Base-by-base conservation (phyloP, 1,140 invertebrate genomes). In the Drosophila bipectinata region DNA sequence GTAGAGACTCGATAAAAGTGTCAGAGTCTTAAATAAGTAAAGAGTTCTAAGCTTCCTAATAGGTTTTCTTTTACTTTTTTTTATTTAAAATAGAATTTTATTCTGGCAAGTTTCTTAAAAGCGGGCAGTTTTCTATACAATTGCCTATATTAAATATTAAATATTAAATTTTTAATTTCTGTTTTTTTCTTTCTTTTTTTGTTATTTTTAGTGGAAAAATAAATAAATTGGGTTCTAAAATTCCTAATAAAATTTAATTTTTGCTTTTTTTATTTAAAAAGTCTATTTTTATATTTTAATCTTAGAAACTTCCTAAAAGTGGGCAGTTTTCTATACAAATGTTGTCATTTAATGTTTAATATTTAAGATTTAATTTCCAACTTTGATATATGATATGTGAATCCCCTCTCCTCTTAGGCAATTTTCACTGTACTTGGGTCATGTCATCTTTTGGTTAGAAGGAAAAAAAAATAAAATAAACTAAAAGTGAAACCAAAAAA, bases 381-480 rank as follows among this genome's bases (percentile, higher is more conserved):
- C 37, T 39, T n/a, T 34, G 10, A 44, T 18, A 18, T 18, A 18
- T 18, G 18, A 18, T 18, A 18, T 18, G 1, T 18, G 18, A 18
- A 14, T 8, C 6, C 8, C 55, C 18, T 9, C 12, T 21, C 9
- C n/a, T 52, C 41, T 30, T 28, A 3, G 0, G 1, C 9, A 24
- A 14, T 26, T 7, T 26, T 10, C 47, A 63, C 63, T 64, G 63
- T 67, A 64, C 34, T 45, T 44, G 60, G 47, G 59, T 57, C 51
- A 51, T 68, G 24, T 24, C 44, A 55, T 69, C 49, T 37, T n/a
- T 15, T 26, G 10, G 60, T 15, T 26, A 51, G 49, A 4, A 56
- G 28, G 21, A 34, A 14, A 41, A 5, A 44, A 7, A 44, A 41
- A 5, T 18, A 2, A 44, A 44, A 44, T 15, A 44, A 44, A 41